phyloP scores from a whole-genome alignment of 2,888 invertebrate genomes.

The Tanypteryx hageni region DNA sequence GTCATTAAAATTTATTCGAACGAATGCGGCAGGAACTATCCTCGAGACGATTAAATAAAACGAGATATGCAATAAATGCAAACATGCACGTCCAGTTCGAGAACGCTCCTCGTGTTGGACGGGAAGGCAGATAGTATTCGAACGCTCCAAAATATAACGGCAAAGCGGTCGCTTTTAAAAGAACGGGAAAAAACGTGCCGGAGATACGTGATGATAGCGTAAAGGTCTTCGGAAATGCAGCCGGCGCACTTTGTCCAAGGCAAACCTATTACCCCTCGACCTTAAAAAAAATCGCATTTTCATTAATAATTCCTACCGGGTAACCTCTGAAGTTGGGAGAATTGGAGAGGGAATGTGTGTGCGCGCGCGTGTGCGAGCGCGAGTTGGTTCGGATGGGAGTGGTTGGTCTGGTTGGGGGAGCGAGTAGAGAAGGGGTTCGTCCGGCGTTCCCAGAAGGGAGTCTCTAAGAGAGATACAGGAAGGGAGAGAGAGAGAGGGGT shows the following conservation, averaged over 20 bases:
- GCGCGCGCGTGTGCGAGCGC: not conserved
- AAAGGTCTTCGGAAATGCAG: not conserved
- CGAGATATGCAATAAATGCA: too few relatives aligned
- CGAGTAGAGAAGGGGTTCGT: not conserved
- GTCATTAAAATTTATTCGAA: too few relatives aligned
- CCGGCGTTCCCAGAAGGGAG: too few relatives aligned
- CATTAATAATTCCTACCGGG: constrained; percentile 48
- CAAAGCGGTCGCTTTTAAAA: not conserved
- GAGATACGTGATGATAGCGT: not conserved
- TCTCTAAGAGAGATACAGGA: not conserved
- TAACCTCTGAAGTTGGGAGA: not conserved
- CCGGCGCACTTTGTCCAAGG: not conserved
- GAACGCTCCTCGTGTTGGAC: too few relatives aligned
- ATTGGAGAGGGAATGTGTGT: not conserved
- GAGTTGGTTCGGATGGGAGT: not conserved
- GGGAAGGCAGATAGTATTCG: too few relatives aligned
- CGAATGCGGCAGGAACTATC: too few relatives aligned
- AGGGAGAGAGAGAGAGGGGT: not conserved
- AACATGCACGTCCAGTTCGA: too few relatives aligned
- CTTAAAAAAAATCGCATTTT: not conserved
- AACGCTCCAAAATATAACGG: not conserved
- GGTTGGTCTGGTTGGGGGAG: not conserved
- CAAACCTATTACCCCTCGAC: not conserved
- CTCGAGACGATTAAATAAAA: too few relatives aligned
- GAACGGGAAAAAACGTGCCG: not conserved